Evolutionary conservation across 2,113 vertebrate genomes (phyloP), one percentile per base, ranked within the genome.

Genomic region (Neopipo cinnamomea): DNA sequence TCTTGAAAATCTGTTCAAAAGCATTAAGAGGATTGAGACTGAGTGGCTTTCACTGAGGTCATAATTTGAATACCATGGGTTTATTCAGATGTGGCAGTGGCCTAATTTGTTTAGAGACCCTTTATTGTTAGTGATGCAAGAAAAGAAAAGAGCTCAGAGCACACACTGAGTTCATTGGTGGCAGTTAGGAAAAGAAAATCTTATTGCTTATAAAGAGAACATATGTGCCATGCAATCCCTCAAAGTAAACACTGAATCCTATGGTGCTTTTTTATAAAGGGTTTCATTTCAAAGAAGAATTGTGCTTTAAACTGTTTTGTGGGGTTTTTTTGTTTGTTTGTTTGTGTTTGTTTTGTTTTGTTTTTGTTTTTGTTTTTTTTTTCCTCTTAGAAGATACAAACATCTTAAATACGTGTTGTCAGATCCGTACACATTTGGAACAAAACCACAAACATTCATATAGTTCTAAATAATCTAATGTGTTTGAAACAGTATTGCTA

Each of bases 31-130:
- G n/a, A 75, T 27, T 44, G 84, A 74, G 20, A 53, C 37, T 61
- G 70, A 91, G 44, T 56, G 74, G 52, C 80, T 95, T 92, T 97
- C 89, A 94, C 41, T 66, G 59, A 82, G 37, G 22, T 6, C 0
- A 0, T 87, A 63, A 95, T 95, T 89, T 96, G 75, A 92, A 97
- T 93, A 72, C 37, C 70, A 72, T n/a, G 52, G 44, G 19, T 63
- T 96, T 95, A 96, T 96, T 96, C 91, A 95, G 61, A 95, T 85
- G 65, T 87, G 87, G 24, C 53, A 56, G 52, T 53, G 70, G 73
- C 84, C 73, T 95, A 92, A 95, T 94, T 96, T 95, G 80, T 87
- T 91, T 87, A 62, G 65, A 92, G 56, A 79, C 31, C 56, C 74
- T 78, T 87, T 94, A 68, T 92, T 95, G 61, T 91, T 72, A 73